Percentiles rank a stretch among this genome's conserved stretches.
phyloP scores from a whole-genome alignment of 2,888 invertebrate species.

The Muscina levida region DNA sequence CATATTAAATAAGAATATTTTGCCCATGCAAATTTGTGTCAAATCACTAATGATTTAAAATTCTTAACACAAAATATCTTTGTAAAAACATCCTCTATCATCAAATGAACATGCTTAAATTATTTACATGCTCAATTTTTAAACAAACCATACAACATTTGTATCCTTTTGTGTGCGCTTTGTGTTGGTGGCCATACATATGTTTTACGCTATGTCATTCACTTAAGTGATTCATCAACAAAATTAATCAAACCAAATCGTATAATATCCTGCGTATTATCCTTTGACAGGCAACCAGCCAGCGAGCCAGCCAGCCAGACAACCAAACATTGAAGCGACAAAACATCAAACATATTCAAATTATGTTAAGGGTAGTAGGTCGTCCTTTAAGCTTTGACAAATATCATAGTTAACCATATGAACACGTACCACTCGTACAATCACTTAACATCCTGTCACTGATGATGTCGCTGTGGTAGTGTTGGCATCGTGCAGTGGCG shows the following conservation, averaged over 20 bases:
- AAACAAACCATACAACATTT: neutral
- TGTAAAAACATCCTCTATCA: too few relatives aligned
- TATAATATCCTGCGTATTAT: slow-evolving; percentile 42
- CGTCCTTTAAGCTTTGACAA: neutral
- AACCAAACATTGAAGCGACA: neutral
- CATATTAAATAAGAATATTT: too few relatives aligned
- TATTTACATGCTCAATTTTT: too few relatives aligned
- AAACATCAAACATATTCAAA: neutral
- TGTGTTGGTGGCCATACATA: too few relatives aligned
- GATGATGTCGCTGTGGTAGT: neutral
- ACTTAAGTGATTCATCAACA: slow-evolving; percentile 61
- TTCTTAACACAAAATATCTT: too few relatives aligned
- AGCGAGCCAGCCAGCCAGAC: neutral
- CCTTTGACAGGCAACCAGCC: slow-evolving; percentile 26
- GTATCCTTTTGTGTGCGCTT: too few relatives aligned
- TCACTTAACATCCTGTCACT: slow-evolving; percentile 57
- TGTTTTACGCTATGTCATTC: slow-evolving; percentile 1
- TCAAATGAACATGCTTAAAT: too few relatives aligned
- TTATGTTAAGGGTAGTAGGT: slow-evolving; percentile 37
- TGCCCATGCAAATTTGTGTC: too few relatives aligned
- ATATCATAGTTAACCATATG: slow-evolving; percentile 15
- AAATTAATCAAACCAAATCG: slow-evolving; percentile 34
- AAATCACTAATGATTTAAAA: too few relatives aligned
- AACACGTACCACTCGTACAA: slow-evolving; percentile 11
- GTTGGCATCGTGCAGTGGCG: neutral